These are phyloP conservation scores for Clarias platycephalus DNA, from an alignment of 2,797 vertebrate species.

Conservation along the genomic window DNA sequence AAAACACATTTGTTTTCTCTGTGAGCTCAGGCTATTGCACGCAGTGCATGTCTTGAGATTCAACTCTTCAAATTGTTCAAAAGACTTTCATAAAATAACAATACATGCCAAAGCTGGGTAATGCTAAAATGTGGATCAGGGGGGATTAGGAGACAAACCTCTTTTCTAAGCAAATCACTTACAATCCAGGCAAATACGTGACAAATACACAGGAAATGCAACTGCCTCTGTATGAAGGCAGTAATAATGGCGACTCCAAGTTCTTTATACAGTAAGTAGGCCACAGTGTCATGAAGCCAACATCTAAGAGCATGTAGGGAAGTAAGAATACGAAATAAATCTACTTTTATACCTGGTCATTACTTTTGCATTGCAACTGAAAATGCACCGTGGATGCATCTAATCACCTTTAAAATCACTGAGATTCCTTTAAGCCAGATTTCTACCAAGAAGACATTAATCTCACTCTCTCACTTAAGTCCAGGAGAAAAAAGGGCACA, in stretches of 20 bases:
- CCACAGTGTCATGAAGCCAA: not conserved
- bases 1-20: conserved; percentile 28
- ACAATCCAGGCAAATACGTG: not conserved
- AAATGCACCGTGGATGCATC: not conserved
- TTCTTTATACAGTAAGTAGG: not conserved
- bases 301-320: not conserved
- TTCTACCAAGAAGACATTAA: not conserved
- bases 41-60: not conserved
- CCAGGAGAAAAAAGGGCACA: no score
- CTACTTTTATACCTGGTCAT: not conserved
- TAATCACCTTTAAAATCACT: not conserved
- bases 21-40: not conserved
- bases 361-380: not conserved
- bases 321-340: not conserved
- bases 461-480: no score
- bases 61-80: not conserved
- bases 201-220: not conserved
- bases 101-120: not conserved
- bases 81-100: not conserved
- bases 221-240: not conserved
- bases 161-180: not conserved
- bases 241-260: not conserved
- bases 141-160: not conserved
- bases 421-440: not conserved
- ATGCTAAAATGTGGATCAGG: not conserved